Percentiles rank a stretch among this genome's conserved stretches.
These are phyloP conservation scores for Atlantisia rogersi DNA, from an alignment of 2,113 vertebrate genomes.

Conservation along the genomic window DNA sequence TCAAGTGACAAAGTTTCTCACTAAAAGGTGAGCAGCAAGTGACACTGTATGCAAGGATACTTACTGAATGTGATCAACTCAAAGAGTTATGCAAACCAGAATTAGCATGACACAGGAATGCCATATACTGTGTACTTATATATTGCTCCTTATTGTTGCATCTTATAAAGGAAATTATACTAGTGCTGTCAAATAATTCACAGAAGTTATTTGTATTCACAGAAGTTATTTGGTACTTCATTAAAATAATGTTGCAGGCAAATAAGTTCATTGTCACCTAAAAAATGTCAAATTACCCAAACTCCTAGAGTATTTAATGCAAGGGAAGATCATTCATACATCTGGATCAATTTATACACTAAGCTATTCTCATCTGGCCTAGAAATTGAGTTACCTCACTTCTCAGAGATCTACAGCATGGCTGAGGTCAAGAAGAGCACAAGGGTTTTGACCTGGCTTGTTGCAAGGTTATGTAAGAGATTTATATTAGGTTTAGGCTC, in stretches of 20 bases:
- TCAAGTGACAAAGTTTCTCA: neutral
- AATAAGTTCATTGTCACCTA: neutral
- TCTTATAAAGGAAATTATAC: neutral
- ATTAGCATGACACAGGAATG: neutral
- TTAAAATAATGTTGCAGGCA: neutral
- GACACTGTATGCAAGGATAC: neutral
- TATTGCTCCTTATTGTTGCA: neutral
- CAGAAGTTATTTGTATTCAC: neutral
- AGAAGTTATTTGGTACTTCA: neutral
- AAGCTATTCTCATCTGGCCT: neutral
- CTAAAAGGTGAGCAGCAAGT: neutral
- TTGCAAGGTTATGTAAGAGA: neutral
- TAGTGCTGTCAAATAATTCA: neutral
- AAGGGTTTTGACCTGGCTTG: neutral
- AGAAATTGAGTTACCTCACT: constrained; percentile 10
- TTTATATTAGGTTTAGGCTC: neutral
- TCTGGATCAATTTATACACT: neutral
- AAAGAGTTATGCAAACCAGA: neutral
- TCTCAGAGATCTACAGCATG: neutral
- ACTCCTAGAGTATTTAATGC: neutral
- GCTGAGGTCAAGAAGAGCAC: neutral
- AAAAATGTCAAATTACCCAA: neutral
- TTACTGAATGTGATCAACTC: neutral
- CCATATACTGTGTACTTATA: neutral
- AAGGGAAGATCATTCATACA: neutral